Conservation (phyloP, 2,113 vertebrate genomes). For the Agapornis roseicollis region DNA sequence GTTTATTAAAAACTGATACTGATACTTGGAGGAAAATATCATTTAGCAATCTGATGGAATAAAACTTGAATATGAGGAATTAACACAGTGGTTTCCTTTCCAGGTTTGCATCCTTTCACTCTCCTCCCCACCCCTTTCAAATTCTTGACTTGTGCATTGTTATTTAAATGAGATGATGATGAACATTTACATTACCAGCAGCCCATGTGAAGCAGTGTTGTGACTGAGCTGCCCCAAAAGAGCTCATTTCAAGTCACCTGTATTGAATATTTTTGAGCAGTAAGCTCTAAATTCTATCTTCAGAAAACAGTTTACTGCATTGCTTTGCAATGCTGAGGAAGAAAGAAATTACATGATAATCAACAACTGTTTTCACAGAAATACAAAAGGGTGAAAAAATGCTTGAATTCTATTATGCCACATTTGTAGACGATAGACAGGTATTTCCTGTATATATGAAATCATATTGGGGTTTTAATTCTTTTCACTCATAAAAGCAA, state of each 20-base stretch:
- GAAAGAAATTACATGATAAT: neutral
- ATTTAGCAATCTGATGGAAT: neutral
- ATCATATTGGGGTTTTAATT: neutral
- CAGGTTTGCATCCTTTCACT: neutral
- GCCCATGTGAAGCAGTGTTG: neutral
- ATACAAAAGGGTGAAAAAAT: neutral
- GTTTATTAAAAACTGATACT: neutral
- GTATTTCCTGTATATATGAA: neutral
- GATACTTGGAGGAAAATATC: neutral
- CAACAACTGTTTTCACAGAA: neutral
- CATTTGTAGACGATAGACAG: neutral
- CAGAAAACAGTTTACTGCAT: neutral
- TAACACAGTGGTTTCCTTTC: neutral
- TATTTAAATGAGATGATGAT: neutral
- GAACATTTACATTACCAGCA: neutral
- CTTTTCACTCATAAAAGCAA: neutral
- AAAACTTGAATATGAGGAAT: neutral
- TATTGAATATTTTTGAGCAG: neutral
- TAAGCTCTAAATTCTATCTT: neutral
- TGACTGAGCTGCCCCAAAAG: neutral
- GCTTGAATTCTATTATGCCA: neutral
- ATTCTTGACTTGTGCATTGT: neutral
- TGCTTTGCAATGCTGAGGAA: neutral
- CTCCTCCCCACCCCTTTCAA: neutral
- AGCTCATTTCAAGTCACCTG: neutral